Evolutionary conservation across 2,888 invertebrate species (phyloP), one percentile per base, ranked within the genome.

Genomic region (Frankliniella fusca): DNA sequence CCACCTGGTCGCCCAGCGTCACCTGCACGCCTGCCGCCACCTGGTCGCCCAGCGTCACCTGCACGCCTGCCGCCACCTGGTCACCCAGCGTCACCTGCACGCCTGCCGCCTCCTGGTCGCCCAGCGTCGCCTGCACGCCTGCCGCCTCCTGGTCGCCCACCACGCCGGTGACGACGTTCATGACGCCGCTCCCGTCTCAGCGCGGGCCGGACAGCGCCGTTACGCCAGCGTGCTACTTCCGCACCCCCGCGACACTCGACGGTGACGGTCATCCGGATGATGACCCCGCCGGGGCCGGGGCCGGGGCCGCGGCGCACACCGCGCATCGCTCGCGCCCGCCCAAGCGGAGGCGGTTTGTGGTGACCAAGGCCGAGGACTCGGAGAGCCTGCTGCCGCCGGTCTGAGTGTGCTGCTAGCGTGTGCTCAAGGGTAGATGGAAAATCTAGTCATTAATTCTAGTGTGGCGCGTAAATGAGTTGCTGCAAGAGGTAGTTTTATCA

Each of bases 301-400:
- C n/a, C 70, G 70, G 23, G 70, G 23, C 70, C 10, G 27, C 3
- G 0, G 7, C 23, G 2, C 0, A 23, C 23, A 27, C 8, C 27
- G 23, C 23, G 70, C 70, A 76, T 27, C 70, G 70, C 70, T 27
- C 70, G 23, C 12, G 70, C 70, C 70, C 70, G 23, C 12, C 23
- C 70, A 76, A 76, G 70, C 27, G 9, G 70, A 76, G 70, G 70
- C 70, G 70, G 23, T 76, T 76, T 27, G 27, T 76, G 23, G 70
- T 76, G 23, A 76, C 70, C 11, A 76, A 76, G 70, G 70, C 70
- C 11, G 70, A 76, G 23, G 70, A 76, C 70, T 27, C 23, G 70
- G 27, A 76, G 70, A 12, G 12, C 23, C 70, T 76, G 70, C 27
- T 76, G 27, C 27, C 70, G 11, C 70, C 11, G 7, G 27, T 27